Base-by-base conservation (phyloP, 2,888 invertebrate genomes). In the Sminthurides aquaticus region DNA sequence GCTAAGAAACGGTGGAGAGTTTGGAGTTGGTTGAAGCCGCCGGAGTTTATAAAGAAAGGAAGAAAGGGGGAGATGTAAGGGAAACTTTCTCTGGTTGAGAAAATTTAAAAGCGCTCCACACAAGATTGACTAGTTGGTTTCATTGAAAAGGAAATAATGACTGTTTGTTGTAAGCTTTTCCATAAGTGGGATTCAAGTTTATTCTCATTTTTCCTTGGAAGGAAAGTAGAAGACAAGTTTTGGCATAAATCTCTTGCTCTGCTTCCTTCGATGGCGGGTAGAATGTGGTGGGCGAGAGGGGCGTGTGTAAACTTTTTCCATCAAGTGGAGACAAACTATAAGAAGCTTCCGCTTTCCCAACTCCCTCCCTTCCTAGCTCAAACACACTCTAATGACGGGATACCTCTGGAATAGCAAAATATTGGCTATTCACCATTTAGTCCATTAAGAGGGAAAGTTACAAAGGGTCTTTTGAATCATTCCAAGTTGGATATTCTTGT, bases 141-240 rank as follows among this genome's bases (percentile, higher is more conserved):
- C n/a, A 56, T 43, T 59, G 49, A 62, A 62, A 57, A 49, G n/a
- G 20, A 57, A 57, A 63, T 63, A 63, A 63, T 63, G 63, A 63
- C 57, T 63, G 57, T 63, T 63, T 63, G 26, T 57, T 34, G 43
- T 15, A 34, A 34, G 15, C 43, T 15, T 57, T 56, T 25, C 28
- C 24, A n/a, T 24, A 29, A 61, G n/a, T n/a, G 25, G 43, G 34
- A 61, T 61, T 55, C 62, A 26, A 62, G 56, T 62, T 62, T 56
- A 55, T 62, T 55, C 62, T 5, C 20, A 55, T 57, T 62, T 62
- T 57, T 57, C 55, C 27, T 5, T 11, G 43, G 15, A 34, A 11
- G 15, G 15, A 34, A 5, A 15, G 8, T 34, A 5, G 8, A 34
- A 11, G 43, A 34, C 43, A 34, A 34, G 43, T 34, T 34, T 34